Percentiles rank a stretch among this genome's conserved stretches.
Evolutionary conservation across 2,888 invertebrate species (phyloP).

Genomic region (Sepioteuthis lessoniana): DNA sequence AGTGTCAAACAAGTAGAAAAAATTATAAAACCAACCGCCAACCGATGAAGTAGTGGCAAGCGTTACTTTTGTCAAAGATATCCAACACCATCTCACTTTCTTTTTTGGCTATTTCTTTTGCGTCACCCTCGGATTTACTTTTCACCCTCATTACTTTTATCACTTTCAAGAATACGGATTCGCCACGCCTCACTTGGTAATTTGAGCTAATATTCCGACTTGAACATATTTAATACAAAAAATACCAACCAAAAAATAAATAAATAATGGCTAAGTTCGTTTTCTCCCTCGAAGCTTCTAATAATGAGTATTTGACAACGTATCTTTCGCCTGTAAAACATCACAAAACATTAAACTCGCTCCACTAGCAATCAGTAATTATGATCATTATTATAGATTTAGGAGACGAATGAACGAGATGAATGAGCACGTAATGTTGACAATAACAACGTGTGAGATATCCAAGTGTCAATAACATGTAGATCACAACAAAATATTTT

Average conservation of each 20-base stretch:
- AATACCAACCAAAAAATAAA: not conserved
- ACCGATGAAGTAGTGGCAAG: not conserved
- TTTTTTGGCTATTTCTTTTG: not conserved
- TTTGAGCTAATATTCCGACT: not conserved
- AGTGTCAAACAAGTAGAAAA: too few species aligned
- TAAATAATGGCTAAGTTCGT: not conserved
- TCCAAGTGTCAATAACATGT: not conserved
- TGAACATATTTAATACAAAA: not conserved
- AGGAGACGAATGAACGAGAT: not conserved
- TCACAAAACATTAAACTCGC: not conserved
- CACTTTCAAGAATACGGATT: not conserved
- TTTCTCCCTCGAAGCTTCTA: not conserved
- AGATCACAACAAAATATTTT: not conserved
- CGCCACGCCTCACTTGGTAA: not conserved
- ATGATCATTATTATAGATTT: not conserved
- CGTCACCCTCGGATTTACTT: not conserved
- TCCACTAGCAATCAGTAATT: not conserved
- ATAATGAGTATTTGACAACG: not conserved
- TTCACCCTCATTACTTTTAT: not conserved
- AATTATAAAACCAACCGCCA: too few species aligned
- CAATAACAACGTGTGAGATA: not conserved
- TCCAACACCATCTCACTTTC: not conserved
- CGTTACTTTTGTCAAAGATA: not conserved
- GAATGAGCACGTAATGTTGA: not conserved
- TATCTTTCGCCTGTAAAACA: not conserved